Evolutionary conservation across 2,888 invertebrate genomes (phyloP).

Genomic region (Elmis aenea): DNA sequence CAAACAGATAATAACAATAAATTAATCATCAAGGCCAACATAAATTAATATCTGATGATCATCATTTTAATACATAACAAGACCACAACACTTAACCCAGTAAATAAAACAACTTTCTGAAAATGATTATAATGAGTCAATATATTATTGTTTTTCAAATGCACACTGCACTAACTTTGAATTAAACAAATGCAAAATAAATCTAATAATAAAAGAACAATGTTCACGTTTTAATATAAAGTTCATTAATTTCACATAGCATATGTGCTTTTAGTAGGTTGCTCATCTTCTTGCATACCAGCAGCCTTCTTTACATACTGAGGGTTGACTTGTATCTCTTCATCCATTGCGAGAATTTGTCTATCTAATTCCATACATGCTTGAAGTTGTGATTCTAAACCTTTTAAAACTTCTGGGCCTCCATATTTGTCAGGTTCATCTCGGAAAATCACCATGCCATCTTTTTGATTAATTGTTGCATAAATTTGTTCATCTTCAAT

Average conservation of each 20-base stretch:
- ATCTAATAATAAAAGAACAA: too few species aligned
- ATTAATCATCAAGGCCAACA: too few species aligned
- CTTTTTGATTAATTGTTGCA: conserved; percentile 94
- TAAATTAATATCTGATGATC: too few species aligned
- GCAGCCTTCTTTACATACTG: conserved; percentile 53
- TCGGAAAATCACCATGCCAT: conserved; percentile 95
- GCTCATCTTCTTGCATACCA: conserved; percentile 46
- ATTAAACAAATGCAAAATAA: too few species aligned
- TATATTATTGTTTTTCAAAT: too few species aligned
- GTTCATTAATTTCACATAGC: conserved; percentile 35
- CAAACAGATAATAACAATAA: too few species aligned
- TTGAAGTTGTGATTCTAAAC: conserved; percentile 80
- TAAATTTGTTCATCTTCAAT: conserved; percentile 96
- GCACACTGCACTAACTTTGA: too few species aligned
- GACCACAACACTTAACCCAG: too few species aligned
- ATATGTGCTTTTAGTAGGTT: conserved; percentile 45
- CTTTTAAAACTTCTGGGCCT: conserved; percentile 80
- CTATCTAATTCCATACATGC: conserved; percentile 84
- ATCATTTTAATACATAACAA: too few species aligned
- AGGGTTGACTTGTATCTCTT: conserved; percentile 89
- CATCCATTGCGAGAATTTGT: conserved; percentile 88
- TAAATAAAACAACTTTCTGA: too few species aligned
- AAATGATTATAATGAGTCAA: too few species aligned
- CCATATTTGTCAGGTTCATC: conserved; percentile 95
- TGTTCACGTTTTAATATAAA: too few species aligned